Conservation (phyloP, 2,797 vertebrate species). For the Pogonophryne albipinna region DNA sequence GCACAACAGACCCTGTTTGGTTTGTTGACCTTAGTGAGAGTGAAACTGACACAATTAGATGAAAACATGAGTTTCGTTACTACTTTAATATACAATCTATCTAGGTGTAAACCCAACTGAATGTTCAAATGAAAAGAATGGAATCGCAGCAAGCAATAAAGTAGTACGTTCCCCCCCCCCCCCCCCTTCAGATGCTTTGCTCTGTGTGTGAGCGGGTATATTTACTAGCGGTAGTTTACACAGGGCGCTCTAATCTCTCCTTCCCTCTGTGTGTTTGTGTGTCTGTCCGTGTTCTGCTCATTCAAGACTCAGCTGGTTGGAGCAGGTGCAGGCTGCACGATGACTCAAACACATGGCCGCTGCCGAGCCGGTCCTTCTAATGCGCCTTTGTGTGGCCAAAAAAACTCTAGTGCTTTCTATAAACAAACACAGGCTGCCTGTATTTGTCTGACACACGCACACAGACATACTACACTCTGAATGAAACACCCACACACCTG, state of each 20-base stretch:
- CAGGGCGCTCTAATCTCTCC: slow-evolving; percentile 69
- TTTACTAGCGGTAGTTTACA: slow-evolving; percentile 74
- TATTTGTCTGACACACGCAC: slow-evolving; percentile 26
- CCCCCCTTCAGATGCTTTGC: slow-evolving; percentile 9
- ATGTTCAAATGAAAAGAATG: slow-evolving; percentile 1
- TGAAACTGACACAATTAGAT: background rate
- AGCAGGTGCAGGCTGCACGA: slow-evolving; percentile 76
- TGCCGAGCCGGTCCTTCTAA: slow-evolving; percentile 59
- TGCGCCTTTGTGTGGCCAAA: slow-evolving; percentile 64
- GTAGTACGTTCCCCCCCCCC: slow-evolving; percentile 8
- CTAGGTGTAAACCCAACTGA: background rate
- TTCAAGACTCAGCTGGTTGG: slow-evolving; percentile 79
- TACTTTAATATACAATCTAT: background rate
- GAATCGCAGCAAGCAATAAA: slow-evolving; percentile 8
- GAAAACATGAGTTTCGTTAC: background rate
- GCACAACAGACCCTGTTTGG: background rate
- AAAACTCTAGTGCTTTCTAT: slow-evolving; percentile 54
- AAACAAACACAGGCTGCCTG: slow-evolving; percentile 52
- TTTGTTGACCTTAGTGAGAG: slow-evolving; percentile 1
- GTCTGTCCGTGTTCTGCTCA: slow-evolving; percentile 59
- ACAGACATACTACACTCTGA: slow-evolving; percentile 29
- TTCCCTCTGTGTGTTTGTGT: slow-evolving; percentile 47
- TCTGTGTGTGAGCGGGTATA: slow-evolving; percentile 48
- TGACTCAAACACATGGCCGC: slow-evolving; percentile 71
- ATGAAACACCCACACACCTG: slow-evolving; percentile 36